Evolutionary conservation across 2,888 invertebrate genomes (phyloP).

Genomic region (Hyles lineata): DNA sequence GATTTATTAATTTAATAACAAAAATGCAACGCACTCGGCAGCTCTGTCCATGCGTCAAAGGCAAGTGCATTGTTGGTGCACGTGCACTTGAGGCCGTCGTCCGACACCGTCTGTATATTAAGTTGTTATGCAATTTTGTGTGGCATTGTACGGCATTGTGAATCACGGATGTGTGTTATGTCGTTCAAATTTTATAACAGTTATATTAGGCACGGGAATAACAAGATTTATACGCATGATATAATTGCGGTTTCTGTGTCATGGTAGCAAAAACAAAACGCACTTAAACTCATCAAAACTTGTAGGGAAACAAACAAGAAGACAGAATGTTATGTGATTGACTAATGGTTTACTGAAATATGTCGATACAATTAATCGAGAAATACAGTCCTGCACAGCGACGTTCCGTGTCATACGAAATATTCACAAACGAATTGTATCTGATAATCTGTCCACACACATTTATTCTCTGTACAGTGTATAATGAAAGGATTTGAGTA

Average conservation of each 20-base stretch:
- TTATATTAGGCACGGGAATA: neutral
- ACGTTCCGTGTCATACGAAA: constrained; percentile 29
- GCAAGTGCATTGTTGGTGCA: constrained; percentile 9
- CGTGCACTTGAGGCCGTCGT: constrained; percentile 8
- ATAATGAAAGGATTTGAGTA: constrained; percentile 62
- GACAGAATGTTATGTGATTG: neutral
- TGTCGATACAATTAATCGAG: neutral
- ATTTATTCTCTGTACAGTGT: constrained; percentile 65
- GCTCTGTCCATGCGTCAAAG: constrained; percentile 4
- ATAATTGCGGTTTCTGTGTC: neutral
- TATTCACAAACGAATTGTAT: constrained; percentile 30
- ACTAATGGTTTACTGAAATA: neutral
- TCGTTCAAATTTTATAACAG: neutral
- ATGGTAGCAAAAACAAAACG: neutral
- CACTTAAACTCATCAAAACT: neutral
- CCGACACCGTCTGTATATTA: constrained; percentile 29
- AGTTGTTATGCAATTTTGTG: constrained; percentile 1
- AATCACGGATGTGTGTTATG: constrained; percentile 3
- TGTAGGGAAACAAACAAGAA: neutral
- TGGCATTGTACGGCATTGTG: constrained; percentile 9
- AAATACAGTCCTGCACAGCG: neutral
- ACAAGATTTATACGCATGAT: neutral
- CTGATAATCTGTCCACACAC: constrained; percentile 46
- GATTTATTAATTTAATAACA: neutral
- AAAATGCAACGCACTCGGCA: neutral